Conservation (phyloP, 2,888 invertebrate genomes). For the Dryococelus australis region DNA sequence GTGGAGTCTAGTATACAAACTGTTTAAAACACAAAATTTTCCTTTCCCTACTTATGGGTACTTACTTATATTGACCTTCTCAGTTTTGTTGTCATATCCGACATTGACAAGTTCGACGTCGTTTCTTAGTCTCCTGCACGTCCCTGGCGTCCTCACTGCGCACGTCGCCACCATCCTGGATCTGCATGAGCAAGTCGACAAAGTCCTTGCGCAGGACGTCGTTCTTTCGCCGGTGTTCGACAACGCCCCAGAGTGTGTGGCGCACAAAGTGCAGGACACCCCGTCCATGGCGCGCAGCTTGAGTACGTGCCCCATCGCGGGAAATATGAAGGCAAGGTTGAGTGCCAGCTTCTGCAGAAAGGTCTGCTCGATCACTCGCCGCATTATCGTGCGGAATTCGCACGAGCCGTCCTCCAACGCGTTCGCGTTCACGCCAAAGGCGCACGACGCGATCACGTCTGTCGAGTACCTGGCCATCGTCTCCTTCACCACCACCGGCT, state of each 20-base stretch:
- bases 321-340: slow-evolving; percentile 12
- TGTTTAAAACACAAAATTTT: too few species aligned
- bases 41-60: not conserved
- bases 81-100: not conserved
- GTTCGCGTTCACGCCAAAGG: slow-evolving; percentile 69
- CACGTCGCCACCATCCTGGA: not conserved
- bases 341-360: not conserved
- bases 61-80: not conserved
- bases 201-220: slow-evolving; percentile 48
- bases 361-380: slow-evolving; percentile 22
- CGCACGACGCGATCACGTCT: slow-evolving; percentile 68
- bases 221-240: slow-evolving; percentile 48
- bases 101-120: not conserved
- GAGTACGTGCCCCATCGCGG: not conserved
- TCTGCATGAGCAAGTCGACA: slow-evolving; percentile 33
- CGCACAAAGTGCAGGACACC: slow-evolving; percentile 47
- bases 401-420: slow-evolving; percentile 64
- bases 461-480: slow-evolving; percentile 63
- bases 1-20: too few species aligned
- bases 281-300: not conserved
- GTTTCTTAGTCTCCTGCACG: not conserved
- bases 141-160: not conserved
- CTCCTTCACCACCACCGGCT: slow-evolving; percentile 19
- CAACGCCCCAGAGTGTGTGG: slow-evolving; percentile 50
- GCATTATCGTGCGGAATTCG: slow-evolving; percentile 61